Percentiles rank a stretch among this genome's conserved stretches.
Conservation (phyloP, 2,797 vertebrate genomes). For the Eurystomus glaucurus region DNA sequence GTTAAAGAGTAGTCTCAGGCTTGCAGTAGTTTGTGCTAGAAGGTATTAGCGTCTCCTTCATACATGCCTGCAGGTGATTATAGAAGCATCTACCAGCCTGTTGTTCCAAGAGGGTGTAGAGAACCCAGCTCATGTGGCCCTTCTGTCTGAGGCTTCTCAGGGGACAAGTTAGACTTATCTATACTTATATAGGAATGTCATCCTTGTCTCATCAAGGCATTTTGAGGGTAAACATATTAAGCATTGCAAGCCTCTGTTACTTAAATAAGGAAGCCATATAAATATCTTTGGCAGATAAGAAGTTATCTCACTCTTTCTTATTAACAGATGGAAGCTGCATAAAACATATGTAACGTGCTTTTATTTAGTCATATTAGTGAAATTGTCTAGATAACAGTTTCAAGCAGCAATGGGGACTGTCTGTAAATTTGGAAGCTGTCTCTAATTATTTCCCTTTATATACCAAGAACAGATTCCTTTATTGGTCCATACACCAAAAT, state of each 20-base stretch:
- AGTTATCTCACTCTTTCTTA: not conserved
- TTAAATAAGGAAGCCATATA: not conserved
- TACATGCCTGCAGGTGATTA: not conserved
- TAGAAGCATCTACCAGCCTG: not conserved
- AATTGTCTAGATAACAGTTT: not conserved
- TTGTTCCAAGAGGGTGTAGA: not conserved
- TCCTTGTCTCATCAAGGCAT: not conserved
- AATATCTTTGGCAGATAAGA: not conserved
- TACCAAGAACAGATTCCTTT: not conserved
- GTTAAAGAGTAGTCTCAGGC: not conserved
- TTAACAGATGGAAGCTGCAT: not conserved
- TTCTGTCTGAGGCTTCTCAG: not conserved
- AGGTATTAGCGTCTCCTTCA: not conserved
- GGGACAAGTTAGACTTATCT: not conserved
- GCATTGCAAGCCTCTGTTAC: not conserved
- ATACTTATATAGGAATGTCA: not conserved
- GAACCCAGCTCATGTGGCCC: not conserved
- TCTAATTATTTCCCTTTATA: not conserved
- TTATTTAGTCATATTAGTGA: not conserved
- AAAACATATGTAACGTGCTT: not conserved
- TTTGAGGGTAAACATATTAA: not conserved
- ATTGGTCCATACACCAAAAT: not conserved
- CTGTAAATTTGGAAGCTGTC: not conserved
- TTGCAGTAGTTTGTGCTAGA: not conserved
- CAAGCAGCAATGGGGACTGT: not conserved